These are phyloP conservation scores for Rhamphomyia laevipes DNA, from an alignment of 2,888 invertebrate species.

Conservation along the genomic window DNA sequence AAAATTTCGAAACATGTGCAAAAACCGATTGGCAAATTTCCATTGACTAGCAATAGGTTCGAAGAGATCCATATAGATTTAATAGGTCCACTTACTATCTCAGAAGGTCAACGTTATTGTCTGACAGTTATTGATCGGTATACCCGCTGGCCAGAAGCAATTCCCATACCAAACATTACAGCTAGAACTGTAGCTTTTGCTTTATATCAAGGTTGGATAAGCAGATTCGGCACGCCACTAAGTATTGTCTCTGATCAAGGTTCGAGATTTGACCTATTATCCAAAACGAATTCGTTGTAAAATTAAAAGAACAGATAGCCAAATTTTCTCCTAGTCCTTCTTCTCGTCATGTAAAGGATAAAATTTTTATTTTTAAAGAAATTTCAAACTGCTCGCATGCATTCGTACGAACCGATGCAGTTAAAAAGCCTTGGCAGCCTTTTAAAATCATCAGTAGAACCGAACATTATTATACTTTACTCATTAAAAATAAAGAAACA, in stretches of 20 bases:
- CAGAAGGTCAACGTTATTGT: conserved; percentile 17
- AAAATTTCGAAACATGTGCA: not conserved
- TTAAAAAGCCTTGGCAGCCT: conserved; percentile 14
- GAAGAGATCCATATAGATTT: not conserved
- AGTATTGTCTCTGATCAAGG: conserved; percentile 30
- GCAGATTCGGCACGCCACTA: conserved; percentile 30
- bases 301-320: no score
- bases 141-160: conserved; percentile 17
- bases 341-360: not conserved
- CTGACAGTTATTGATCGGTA: conserved; percentile 21
- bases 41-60: not conserved
- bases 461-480: not conserved
- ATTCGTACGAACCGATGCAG: conserved; percentile 14
- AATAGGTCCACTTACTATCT: not conserved
- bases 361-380: not conserved
- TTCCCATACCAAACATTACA: conserved; percentile 15
- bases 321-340: not conserved
- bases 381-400: conserved; percentile 11
- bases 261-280: conserved; percentile 23
- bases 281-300: not conserved
- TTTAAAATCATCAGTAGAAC: conserved; percentile 11
- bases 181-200: conserved; percentile 19
- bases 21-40: not conserved
- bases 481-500: not conserved
- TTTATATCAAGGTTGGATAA: conserved; percentile 29